Conservation (phyloP, 2,888 invertebrate species). For the Hypercompe scribonia region DNA sequence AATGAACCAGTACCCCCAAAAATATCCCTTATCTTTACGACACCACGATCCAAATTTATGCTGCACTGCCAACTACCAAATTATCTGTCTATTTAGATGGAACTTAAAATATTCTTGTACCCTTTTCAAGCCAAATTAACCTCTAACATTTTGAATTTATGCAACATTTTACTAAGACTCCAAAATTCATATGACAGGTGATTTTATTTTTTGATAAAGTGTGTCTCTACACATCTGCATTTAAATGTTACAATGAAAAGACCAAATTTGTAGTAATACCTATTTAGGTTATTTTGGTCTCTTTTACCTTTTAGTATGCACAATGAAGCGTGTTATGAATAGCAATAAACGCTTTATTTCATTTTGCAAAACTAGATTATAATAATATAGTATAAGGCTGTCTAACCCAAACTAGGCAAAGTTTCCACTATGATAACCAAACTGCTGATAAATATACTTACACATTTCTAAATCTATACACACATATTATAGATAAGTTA, state of each 20-base stretch:
- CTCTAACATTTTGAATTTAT: constrained; percentile 44
- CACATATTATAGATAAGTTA: too few relatives aligned
- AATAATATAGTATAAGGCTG: too few relatives aligned
- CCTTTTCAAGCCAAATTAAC: constrained; percentile 47
- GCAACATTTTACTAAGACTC: constrained; percentile 49
- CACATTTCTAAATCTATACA: too few relatives aligned
- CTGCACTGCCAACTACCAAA: constrained; percentile 51
- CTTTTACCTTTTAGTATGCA: constrained; percentile 51
- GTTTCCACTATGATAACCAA: too few relatives aligned
- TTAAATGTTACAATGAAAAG: constrained; percentile 75
- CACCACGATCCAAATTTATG: constrained; percentile 52
- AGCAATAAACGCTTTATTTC: constrained; percentile 46
- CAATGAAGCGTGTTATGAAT: constrained; percentile 44
- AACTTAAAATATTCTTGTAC: constrained; percentile 58
- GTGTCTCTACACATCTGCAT: constrained; percentile 69
- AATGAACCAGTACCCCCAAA: constrained; percentile 43
- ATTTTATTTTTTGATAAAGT: constrained; percentile 68
- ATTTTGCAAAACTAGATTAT: constrained; percentile 19
- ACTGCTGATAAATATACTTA: too few relatives aligned
- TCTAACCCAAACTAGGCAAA: too few relatives aligned
- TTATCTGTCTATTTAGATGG: constrained; percentile 72
- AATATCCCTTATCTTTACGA: constrained; percentile 51
- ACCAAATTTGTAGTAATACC: constrained; percentile 71
- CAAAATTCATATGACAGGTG: constrained; percentile 64
- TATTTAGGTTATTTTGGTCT: constrained; percentile 57